A percentile compares a stretch with the other conserved stretches of the same genome.
Evolutionary conservation across 1,140 invertebrate species (phyloP).

Genomic region (Anthonomus grandis): DNA sequence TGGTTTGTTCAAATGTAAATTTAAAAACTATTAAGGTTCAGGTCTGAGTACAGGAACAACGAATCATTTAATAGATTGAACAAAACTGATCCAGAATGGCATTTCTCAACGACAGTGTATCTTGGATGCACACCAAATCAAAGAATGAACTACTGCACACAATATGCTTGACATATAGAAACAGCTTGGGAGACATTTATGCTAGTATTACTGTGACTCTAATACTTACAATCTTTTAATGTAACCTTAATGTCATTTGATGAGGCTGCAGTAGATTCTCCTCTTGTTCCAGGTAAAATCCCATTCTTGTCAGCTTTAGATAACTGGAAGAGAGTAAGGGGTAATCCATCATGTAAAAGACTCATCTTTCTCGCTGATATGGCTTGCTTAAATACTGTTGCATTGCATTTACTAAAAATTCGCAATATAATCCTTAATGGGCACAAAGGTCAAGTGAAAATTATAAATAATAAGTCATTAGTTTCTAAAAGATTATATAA

Average conservation of each 20-base stretch:
- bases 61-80: no score
- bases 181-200: no score
- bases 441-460: neutral
- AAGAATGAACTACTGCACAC: no score
- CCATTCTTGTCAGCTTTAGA: neutral
- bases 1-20: neutral
- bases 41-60: no score
- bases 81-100: no score
- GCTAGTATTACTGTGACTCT: no score
- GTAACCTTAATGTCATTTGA: constrained; percentile 11
- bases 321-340: constrained; percentile 12
- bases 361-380: neutral
- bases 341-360: constrained; percentile 8
- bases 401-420: neutral
- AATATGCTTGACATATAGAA: no score
- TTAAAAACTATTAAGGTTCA: no score
- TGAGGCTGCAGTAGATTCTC: neutral
- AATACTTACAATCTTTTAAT: constrained; percentile 10
- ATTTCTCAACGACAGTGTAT: no score
- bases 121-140: no score
- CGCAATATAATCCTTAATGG: neutral
- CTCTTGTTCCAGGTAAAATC: neutral
- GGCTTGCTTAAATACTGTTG: neutral
- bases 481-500: no score
- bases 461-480: neutral